Base-by-base conservation (phyloP, 2,888 invertebrate genomes). In the Leptinotarsa juncta region DNA sequence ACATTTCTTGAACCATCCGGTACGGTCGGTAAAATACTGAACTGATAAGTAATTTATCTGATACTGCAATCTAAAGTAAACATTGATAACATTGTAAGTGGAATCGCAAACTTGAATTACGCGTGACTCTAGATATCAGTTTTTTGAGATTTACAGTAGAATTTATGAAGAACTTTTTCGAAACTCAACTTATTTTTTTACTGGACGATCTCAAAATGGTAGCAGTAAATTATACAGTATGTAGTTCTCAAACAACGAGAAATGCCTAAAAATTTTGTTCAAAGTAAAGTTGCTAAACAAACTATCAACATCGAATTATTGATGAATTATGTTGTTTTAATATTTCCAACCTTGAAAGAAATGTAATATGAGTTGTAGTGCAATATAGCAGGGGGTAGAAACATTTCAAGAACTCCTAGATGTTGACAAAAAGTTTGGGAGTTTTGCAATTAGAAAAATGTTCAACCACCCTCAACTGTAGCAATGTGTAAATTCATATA, bases 371-470 rank as follows among this genome's bases (percentile, higher is more conserved):
- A 23, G 32, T 68, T 68, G 68, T 57, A 71, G 77, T 77, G 77
- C 77, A 77, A 77, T 77, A 77, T 68, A 70, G 53, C 71, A 53
- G 42, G 32, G 53, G 72, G 70, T 71, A 67, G 65, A 74, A 72
- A 72, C 65, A 74, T 77, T 62, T 32, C 18, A 42, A 42, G 23
- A 67, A 32, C 32, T 48, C 66, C 32, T 32, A 18, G 20, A 23
- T 5, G 20, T 20, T 23, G 23, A 18, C 3, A 4, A 26, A 60
- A 60, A 32, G 2, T 60, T 14, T 60, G 15, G 18, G 23, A 15
- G 26, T 60, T 60, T 14, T 20, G 12, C 57, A 60, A 4, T n/a
- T 60, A 18, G n/a, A 53, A 60, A 53, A 73, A 70, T 70, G 71
- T 78, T 72, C 72, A 62, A 62, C 67, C 23, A 67, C 50, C 23